phyloP scores from a whole-genome alignment of 1,140 invertebrate genomes.

The Magallana ariakensis region DNA sequence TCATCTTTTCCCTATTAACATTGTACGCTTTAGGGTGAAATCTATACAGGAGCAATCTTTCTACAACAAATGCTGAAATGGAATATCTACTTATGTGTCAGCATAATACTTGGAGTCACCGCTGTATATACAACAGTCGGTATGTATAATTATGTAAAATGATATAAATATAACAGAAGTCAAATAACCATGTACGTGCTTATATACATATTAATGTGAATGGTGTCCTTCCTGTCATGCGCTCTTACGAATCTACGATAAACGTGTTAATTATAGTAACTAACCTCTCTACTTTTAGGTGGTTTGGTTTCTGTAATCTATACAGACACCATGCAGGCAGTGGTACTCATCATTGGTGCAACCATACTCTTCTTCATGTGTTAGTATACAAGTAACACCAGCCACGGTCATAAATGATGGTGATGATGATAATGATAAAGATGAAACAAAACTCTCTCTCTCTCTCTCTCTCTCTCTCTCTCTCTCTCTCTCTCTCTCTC shows the following conservation, averaged over 20 bases:
- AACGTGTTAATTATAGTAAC: no score
- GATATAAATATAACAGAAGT: no score
- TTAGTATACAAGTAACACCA: constrained; percentile 58
- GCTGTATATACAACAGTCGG: constrained; percentile 75
- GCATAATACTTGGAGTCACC: constrained; percentile 72
- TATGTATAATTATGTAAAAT: constrained; percentile 34
- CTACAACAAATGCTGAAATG: constrained; percentile 80
- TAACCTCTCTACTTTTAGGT: constrained; percentile 59
- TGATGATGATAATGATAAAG: neutral
- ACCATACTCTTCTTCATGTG: constrained; percentile 80
- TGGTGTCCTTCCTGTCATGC: no score
- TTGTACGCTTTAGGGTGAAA: constrained; percentile 77
- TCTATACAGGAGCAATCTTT: constrained; percentile 82
- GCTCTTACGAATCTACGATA: no score
- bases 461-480: no score
- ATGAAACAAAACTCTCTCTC: neutral
- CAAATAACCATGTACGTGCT: no score
- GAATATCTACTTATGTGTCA: constrained; percentile 79
- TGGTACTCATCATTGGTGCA: constrained; percentile 82
- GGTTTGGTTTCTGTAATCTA: constrained; percentile 83
- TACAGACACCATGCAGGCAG: constrained; percentile 83
- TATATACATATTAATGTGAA: no score
- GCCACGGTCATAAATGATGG: neutral
- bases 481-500: no score
- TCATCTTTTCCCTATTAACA: no score